A percentile compares a stretch with the other conserved stretches of the same genome.
Conservation (phyloP, 2,113 vertebrate genomes). For the Saccopteryx bilineata region DNA sequence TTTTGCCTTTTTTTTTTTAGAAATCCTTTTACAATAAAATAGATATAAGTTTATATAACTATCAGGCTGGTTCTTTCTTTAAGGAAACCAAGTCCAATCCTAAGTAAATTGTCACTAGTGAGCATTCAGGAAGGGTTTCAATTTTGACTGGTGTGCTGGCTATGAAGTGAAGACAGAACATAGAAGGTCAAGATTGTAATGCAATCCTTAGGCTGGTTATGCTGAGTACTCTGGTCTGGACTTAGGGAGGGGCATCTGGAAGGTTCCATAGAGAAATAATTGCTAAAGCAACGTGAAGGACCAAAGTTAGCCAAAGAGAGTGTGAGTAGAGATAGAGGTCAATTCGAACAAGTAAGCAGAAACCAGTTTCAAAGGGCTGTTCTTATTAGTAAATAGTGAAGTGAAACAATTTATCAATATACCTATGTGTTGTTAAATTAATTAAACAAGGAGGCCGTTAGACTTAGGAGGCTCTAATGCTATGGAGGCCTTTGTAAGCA, state of each 20-base stretch:
- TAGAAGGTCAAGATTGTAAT: not conserved
- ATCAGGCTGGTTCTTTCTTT: constrained; percentile 36
- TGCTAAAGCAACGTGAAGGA: not conserved
- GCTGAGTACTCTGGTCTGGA: not conserved
- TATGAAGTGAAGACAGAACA: not conserved
- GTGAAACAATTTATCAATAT: not conserved
- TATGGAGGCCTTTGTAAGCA: not conserved
- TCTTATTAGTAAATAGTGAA: not conserved
- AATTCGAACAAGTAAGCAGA: not conserved
- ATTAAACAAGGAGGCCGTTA: not conserved
- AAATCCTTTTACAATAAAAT: constrained; percentile 18
- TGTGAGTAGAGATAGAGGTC: not conserved
- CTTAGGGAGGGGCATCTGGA: not conserved
- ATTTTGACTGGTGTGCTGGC: not conserved
- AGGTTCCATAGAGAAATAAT: not conserved
- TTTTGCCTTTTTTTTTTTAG: not conserved
- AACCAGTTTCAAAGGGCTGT: not conserved
- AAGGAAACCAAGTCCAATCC: not conserved
- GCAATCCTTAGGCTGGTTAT: not conserved
- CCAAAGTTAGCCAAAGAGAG: not conserved
- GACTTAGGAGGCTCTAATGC: not conserved
- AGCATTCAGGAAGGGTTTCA: not conserved
- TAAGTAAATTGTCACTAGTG: not conserved
- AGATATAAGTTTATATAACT: not conserved
- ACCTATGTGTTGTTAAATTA: not conserved